Base-by-base conservation (phyloP, 2,797 vertebrate genomes). In the Tiaroga cobitis region DNA sequence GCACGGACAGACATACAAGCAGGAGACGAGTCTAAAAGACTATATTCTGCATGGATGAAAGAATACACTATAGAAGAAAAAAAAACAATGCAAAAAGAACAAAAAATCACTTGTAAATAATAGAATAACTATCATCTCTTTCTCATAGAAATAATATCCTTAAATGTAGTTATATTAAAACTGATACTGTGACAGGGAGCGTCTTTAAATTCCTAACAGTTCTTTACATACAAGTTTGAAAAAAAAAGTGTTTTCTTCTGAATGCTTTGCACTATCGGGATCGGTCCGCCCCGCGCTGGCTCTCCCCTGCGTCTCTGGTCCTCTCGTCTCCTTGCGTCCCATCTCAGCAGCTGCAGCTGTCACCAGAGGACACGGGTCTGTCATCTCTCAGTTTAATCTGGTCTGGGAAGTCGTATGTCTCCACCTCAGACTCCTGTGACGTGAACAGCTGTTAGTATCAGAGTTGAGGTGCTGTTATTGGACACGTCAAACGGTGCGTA, bases 321-420 rank as follows among this genome's bases (percentile, higher is more conserved):
- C 72, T 67, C 85, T 73, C 24, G 51, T 18, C 21, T 41, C 84
- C 37, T n/a, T 41, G 26, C 51, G 16, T 29, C n/a, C 56, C 34
- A 46, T 80, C 78, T 91, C 88, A 91, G 83, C 90, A 91, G 89
- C 85, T 87, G 87, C 90, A 91, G 83, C 88, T 43, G 2, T 90
- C 90, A 1, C 79, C 81, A 6, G 86, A 41, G 70, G 86, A 83
- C 69, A 82, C 77, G 2, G 85, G 85, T 73, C 88, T 84, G 83
- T 91, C 90, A 41, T 90, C 85, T 80, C 89, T 85, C 85, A 91
- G 83, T 81, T 90, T 91, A 34, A 91, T 90, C 85, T 91, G 90
- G 70, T 90, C 89, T 2, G 90, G 90, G 82, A 91, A 91, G 73
- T 89, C 89, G 37, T 90, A 89, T 1, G 90, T 88, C 82, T 91